phyloP scores from a whole-genome alignment of 1,140 invertebrate genomes.

The Acromyrmex heyeri region DNA sequence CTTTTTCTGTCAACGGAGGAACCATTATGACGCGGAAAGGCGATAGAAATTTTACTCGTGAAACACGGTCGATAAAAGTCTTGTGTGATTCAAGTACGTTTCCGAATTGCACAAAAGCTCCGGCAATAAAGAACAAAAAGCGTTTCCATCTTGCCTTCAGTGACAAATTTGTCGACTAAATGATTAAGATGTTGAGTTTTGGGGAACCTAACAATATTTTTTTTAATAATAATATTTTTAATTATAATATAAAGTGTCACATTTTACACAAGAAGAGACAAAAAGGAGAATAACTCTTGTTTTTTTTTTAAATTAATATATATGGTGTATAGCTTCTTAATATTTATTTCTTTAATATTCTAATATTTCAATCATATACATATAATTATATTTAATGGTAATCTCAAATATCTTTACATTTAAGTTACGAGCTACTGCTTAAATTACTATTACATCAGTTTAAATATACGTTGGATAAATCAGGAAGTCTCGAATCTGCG shows the following conservation, averaged over 20 bases:
- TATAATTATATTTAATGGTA: background rate
- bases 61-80: constrained; percentile 41
- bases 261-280: background rate
- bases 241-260: background rate
- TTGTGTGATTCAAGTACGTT: constrained; percentile 38
- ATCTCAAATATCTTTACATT: background rate
- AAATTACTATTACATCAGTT: background rate
- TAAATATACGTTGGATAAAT: constrained; percentile 6
- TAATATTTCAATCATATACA: background rate
- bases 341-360: background rate
- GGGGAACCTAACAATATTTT: background rate
- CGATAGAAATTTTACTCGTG: constrained; percentile 43
- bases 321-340: background rate
- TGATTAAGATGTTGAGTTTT: background rate
- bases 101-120: constrained; percentile 20
- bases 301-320: background rate
- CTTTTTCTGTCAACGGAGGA: constrained; percentile 16
- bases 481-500: constrained; percentile 25
- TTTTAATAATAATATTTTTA: background rate
- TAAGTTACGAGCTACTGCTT: background rate
- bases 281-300: background rate
- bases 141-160: constrained; percentile 4
- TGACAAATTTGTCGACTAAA: background rate
- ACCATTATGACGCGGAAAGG: background rate
- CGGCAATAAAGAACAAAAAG: background rate